Conservation (phyloP, 2,797 vertebrate species). For the Oophaga sylvatica region DNA sequence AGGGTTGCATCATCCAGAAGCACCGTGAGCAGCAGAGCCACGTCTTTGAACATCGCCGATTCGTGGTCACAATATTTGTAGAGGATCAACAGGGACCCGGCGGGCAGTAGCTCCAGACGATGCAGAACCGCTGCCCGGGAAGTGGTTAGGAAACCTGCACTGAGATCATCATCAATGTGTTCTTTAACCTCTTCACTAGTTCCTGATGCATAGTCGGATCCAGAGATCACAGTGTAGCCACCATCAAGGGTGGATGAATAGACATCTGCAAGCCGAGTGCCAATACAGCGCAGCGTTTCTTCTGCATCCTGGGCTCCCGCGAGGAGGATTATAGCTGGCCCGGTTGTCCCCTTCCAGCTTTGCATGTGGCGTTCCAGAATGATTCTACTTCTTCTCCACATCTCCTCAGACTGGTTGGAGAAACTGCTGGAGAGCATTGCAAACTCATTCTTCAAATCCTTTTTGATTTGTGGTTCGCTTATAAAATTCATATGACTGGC, state of each 20-base stretch:
- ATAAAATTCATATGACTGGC: not conserved
- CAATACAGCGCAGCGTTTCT: conserved; percentile 83
- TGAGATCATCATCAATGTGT: conserved; percentile 81
- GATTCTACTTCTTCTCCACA: conserved; percentile 82
- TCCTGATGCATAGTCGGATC: conserved; percentile 70
- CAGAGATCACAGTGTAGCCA: conserved; percentile 80
- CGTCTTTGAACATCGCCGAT: conserved; percentile 85
- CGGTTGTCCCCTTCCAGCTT: conserved; percentile 69
- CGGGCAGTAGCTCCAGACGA: conserved; percentile 85
- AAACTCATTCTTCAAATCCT: conserved; percentile 66
- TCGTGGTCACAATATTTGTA: conserved; percentile 98
- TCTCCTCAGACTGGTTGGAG: conserved; percentile 76
- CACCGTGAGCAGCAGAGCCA: conserved; percentile 87
- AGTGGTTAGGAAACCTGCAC: conserved; percentile 70
- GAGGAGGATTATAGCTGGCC: conserved; percentile 88
- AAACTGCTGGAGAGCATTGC: conserved; percentile 71
- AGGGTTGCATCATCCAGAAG: conserved; percentile 79
- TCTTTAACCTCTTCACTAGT: conserved; percentile 83
- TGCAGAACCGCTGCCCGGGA: conserved; percentile 77
- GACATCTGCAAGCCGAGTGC: conserved; percentile 78
- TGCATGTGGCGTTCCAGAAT: conserved; percentile 83
- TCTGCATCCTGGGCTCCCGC: conserved; percentile 81
- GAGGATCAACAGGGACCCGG: conserved; percentile 90
- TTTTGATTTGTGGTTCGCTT: conserved; percentile 4
- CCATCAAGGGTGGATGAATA: conserved; percentile 80